Base-by-base conservation (phyloP, 2,888 invertebrate species). In the Branchellion lobata region DNA sequence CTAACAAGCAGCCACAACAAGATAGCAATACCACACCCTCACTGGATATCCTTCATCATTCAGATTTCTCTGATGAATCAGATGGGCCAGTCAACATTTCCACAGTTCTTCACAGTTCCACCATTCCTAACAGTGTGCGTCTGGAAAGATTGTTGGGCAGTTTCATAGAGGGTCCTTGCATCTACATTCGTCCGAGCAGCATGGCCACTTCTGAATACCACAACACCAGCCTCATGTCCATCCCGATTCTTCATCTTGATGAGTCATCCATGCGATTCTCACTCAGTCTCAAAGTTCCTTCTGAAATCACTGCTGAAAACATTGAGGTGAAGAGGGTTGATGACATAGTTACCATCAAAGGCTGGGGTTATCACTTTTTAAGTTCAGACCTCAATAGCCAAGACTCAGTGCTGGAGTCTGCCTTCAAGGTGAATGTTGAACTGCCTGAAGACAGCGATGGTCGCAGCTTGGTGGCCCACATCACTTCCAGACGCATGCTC, bases 371-470 rank as follows among this genome's bases (percentile, higher is more conserved):
- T n/a, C 57, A 29, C 24, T 14, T 29, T 21, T 18, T n/a, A 14
- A 14, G 34, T 61, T 2, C 40, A 5, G 61, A 24, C 5, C 3
- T 14, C 65, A 14, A 21, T 31, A 29, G 27, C 53, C n/a, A 51
- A 3, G 51, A 51, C 33, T 33, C 29, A 1, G 27, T n/a, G 24
- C n/a, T 47, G 14, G 77, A 77, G 36, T 65, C 65, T 34, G 21
- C 65, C 1, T 34, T 77, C 65, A 77, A 65, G 34, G n/a, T 77
- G 31, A 33, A 24, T 3, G 29, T 77, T 18, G 77, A 77, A 33
- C 77, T 77, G 11, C 77, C 77, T 1, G 77, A 77, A 77, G 77
- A 77, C n/a, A 33, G 33, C 21, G 77, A 77, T 33, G 77, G 77
- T 14, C 33, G 77, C 21, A 61, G 34, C 27, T 0, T 77, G 34